Base-by-base conservation (phyloP, 2,113 vertebrate genomes). In the Gasterosteus aculeatus region DNA sequence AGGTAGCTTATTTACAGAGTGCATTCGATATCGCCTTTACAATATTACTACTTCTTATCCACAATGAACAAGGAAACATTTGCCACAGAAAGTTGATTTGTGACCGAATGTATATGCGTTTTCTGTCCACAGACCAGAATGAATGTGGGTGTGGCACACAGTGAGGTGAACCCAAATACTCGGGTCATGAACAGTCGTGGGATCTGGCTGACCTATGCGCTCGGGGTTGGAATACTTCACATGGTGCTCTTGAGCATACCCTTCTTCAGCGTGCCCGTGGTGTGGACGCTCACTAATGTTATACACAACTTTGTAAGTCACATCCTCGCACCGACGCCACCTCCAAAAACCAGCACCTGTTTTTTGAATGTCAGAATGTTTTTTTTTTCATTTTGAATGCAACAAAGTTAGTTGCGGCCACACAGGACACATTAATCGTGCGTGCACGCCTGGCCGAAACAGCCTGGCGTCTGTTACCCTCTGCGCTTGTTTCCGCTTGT, bases 101-200 rank as follows among this genome's bases (percentile, higher is more conserved):
- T 72, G 33, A 62, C 35, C 65, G 0, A 22, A 7, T 29, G 54
- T 68, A 6, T 47, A 0, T 47, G 1, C 33, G 2, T 58, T 74
- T 76, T 82, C 9, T 73, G 19, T 84, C 44, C 10, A 46, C 89
- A 93, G 93, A 67, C 79, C 89, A 93, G 94, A 89, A 99, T 99
- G 98, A 98, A 99, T 4, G 98, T 99, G 78, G 97, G 98, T 70
- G 97, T 98, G 82, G 98, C 98, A 71, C 97, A 99, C 94, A 99
- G 98, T 29, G 98, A 99, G 91, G 98, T 98, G 77, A 99, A 99
- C 89, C 97, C 98, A 58, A 99, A 99, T 88, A 99, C 97, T 0
- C 94, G 96, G 39, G 97, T 99, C 78, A 99, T 99, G 98, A 99
- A 96, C 94, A 99, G 98, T 83, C 95, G 97, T 63, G 98, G 97